Evolutionary conservation across 2,113 vertebrate species (phyloP), one percentile per base, ranked within the genome.

Genomic region (Choloepus hoffmanni): DNA sequence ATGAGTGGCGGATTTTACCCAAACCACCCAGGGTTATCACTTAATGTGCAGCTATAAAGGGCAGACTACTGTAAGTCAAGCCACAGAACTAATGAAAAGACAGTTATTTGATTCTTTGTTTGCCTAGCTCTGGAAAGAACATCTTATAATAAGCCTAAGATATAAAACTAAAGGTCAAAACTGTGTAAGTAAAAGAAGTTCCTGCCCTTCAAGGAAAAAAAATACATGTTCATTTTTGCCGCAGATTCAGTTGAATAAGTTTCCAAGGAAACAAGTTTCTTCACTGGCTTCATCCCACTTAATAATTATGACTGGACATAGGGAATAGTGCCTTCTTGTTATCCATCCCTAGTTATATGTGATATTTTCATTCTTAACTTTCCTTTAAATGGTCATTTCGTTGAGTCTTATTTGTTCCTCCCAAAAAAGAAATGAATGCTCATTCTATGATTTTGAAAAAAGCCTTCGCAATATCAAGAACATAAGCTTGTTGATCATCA

Each of bases 261-360:
- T 98, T 98, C 98, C 98, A 98, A 97, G 98, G 98, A 95, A 98
- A 98, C 97, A 94, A 90, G 77, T 97, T 45, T 95, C 92, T 96
- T 79, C 85, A 79, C 83, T 93, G 73, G 58, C 94, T 19, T 96
- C 93, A 94, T 86, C 58, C 55, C 30, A 94, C n/a, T 96, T 97
- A 63, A 96, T 96, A 97, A 95, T 93, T 81, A 96, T 72, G 74
- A 67, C 24, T 2, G 55, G 78, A 60, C 58, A 8, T 79, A 79
- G 72, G 60, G 92, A 77, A 60, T 65, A 79, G 6, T 85, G 30
- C 76, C 85, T 70, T 83, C 93, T 73, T 89, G 23, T 89, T 89
- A 84, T 70, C n/a, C 48, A 23, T 90, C 82, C 76, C 72, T 88
- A 36, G 33, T 76, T 86, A 62, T 30, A 70, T 40, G 50, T n/a